phyloP scores from a whole-genome alignment of 2,113 vertebrate species.

The Neodon shergylaensis region DNA sequence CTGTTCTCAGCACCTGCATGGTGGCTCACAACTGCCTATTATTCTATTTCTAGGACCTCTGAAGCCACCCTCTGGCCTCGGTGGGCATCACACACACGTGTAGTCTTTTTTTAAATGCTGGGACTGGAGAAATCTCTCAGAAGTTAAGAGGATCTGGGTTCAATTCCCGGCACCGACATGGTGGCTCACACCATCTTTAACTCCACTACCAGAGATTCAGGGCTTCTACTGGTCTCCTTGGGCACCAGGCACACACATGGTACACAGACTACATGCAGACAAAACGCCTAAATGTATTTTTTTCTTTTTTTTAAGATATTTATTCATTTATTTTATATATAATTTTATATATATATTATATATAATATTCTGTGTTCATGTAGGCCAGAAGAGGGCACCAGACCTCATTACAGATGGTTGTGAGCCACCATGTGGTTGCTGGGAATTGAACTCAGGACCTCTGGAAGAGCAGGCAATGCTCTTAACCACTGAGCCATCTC shows the following conservation, averaged over 20 bases:
- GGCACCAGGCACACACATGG: too few species aligned
- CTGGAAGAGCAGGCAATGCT: too few species aligned
- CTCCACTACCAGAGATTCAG: neutral
- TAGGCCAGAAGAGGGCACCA: too few species aligned
- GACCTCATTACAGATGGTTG: too few species aligned
- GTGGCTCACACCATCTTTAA: too few species aligned
- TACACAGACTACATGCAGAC: neutral
- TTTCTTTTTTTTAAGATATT: neutral
- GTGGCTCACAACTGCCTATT: neutral
- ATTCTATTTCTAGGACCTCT: neutral
- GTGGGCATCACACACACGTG: neutral
- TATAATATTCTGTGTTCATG: too few species aligned
- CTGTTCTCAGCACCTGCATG: neutral
- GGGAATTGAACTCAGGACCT: too few species aligned
- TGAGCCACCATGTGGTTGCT: too few species aligned
- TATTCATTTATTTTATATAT: too few species aligned
- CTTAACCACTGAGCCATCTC: too few species aligned
- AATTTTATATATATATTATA: too few species aligned
- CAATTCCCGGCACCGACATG: neutral
- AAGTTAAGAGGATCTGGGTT: neutral
- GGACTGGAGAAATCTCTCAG: neutral
- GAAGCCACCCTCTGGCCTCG: neutral
- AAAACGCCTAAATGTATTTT: neutral
- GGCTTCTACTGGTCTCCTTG: neutral
- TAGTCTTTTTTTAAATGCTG: neutral